Conservation (phyloP, 1,140 invertebrate genomes). For the Heliconius eleuchia region DNA sequence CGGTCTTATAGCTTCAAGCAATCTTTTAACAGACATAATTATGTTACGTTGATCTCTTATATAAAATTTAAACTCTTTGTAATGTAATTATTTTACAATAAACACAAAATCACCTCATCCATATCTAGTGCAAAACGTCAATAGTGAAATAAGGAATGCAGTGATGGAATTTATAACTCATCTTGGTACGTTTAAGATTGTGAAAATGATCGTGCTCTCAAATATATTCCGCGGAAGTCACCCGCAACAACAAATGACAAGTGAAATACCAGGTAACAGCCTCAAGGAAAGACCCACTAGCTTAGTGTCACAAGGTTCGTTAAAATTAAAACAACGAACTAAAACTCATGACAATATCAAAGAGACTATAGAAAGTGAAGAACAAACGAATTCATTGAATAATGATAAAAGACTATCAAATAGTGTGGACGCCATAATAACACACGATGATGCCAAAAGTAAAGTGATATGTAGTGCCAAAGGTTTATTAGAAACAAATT, state of each 20-base stretch:
- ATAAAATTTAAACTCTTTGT: background rate
- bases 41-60: background rate
- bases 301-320: slow-evolving; percentile 61
- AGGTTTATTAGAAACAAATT: slow-evolving; percentile 80
- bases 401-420: slow-evolving; percentile 66
- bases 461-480: slow-evolving; percentile 80
- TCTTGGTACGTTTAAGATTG: slow-evolving; percentile 66
- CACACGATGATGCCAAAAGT: slow-evolving; percentile 62
- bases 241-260: slow-evolving; percentile 57
- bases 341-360: slow-evolving; percentile 63
- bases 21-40: no score
- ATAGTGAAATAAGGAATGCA: slow-evolving; percentile 72
- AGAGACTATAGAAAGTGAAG: slow-evolving; percentile 46
- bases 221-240: slow-evolving; percentile 72
- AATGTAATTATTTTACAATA: background rate
- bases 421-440: slow-evolving; percentile 69
- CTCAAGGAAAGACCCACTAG: slow-evolving; percentile 50
- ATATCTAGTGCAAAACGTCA: slow-evolving; percentile 46
- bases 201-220: slow-evolving; percentile 77
- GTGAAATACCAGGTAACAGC: slow-evolving; percentile 48
- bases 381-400: slow-evolving; percentile 47
- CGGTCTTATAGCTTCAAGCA: no score
- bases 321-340: slow-evolving; percentile 63
- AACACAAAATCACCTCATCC: slow-evolving; percentile 62
- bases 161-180: slow-evolving; percentile 76